Base-by-base conservation (phyloP, 2,113 vertebrate genomes). In the Poicephalus meyeri region DNA sequence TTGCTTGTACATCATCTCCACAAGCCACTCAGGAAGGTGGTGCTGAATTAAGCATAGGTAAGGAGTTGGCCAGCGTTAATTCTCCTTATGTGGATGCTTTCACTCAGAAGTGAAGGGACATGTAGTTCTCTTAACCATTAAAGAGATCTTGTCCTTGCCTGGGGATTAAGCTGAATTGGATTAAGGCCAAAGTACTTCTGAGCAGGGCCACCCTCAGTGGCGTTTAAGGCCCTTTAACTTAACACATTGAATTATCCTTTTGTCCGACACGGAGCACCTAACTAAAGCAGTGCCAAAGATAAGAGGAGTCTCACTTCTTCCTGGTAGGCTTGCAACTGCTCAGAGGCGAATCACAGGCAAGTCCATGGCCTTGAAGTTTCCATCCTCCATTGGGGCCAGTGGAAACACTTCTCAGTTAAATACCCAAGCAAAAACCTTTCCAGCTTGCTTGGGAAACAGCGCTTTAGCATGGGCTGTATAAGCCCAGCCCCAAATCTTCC, bases 221-320 rank as follows among this genome's bases (percentile, higher is more conserved):
- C 61, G 24, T 94, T 96, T 93, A 94, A 94, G 83, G 61, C 83
- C 77, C 69, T 88, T 96, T 88, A 88, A 71, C 6, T 58, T 80
- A 90, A 90, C 86, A 42, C 39, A 13, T 12, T 12, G 86, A 79
- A 69, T 93, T 79, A 91, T 80, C 73, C 68, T 61, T 81, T 72
- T 80, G 73, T 92, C 92, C 89, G 60, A 71, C 64, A 46, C 3
- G 1, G n/a, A 26, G 64, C 3, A 2, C 78, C 69, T 17, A 42
- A 37, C 74, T n/a, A 41, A 77, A 88, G 88, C 50, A 31, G 13
- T 7, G 4, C 49, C 19, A 84, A 41, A 58, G 74, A n/a, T 31
- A 33, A 44, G 76, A 47, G 81, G 65, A 83, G 52, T 8, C 37
- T 76, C 6, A 0, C 1, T 1, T 77, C 56, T 31, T 89, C 46